phyloP scores from a whole-genome alignment of 1,140 invertebrate genomes.

The Leptinotarsa texana region DNA sequence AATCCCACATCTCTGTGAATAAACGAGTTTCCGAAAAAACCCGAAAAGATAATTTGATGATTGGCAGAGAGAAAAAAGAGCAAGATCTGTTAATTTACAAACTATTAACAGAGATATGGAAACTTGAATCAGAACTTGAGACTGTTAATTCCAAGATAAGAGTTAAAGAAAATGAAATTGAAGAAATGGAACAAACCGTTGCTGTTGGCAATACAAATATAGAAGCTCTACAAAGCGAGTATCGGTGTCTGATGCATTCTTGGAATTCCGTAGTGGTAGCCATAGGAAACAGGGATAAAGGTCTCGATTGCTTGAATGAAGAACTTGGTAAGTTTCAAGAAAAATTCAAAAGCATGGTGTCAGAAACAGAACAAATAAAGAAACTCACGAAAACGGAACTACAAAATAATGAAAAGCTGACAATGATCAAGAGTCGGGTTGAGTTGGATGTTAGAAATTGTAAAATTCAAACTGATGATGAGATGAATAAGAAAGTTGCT shows the following conservation, averaged over 20 bases:
- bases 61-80: slow-evolving; percentile 60
- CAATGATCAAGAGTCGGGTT: slow-evolving; percentile 63
- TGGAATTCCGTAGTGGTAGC: slow-evolving; percentile 74
- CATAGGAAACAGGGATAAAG: slow-evolving; percentile 69
- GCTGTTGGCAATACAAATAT: slow-evolving; percentile 67
- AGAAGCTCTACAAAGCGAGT: slow-evolving; percentile 70
- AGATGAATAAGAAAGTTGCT: slow-evolving; percentile 37
- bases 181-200: slow-evolving; percentile 58
- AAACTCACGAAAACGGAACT: slow-evolving; percentile 65
- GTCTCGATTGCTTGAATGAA: slow-evolving; percentile 64
- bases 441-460: slow-evolving; percentile 60
- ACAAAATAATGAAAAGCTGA: slow-evolving; percentile 67
- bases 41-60: slow-evolving; percentile 56
- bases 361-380: slow-evolving; percentile 61
- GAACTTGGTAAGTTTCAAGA: slow-evolving; percentile 55
- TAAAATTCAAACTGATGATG: slow-evolving; percentile 34
- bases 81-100: slow-evolving; percentile 61
- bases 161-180: slow-evolving; percentile 61
- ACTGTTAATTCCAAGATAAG: slow-evolving; percentile 60
- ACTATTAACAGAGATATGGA: slow-evolving; percentile 62
- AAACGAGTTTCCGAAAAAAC: slow-evolving; percentile 63
- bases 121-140: slow-evolving; percentile 59
- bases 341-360: slow-evolving; percentile 37
- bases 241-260: slow-evolving; percentile 66
- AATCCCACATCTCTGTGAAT: slow-evolving; percentile 60